These are phyloP conservation scores for Panurus biarmicus DNA, from an alignment of 2,113 vertebrate genomes.

Conservation along the genomic window DNA sequence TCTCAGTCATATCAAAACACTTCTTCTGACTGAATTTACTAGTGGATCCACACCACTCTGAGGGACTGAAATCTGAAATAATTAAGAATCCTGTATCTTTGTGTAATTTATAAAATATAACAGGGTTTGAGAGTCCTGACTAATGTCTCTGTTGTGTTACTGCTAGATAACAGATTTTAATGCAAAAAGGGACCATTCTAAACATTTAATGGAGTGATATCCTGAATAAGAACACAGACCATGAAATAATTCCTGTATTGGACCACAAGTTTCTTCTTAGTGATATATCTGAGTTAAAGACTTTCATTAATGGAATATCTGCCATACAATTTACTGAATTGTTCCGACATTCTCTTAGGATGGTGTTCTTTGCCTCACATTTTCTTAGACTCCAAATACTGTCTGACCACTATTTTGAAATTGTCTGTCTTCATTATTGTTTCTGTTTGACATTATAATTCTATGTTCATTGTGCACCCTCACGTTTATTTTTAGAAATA, in stretches of 20 bases:
- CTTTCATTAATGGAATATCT: not conserved
- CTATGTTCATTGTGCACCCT: not conserved
- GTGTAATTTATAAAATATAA: not conserved
- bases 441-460: not conserved
- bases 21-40: not conserved
- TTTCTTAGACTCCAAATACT: not conserved
- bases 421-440: not conserved
- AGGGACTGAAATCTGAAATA: not conserved
- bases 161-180: not conserved
- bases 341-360: not conserved
- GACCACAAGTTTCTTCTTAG: not conserved
- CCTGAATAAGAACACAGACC: not conserved
- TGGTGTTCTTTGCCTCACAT: rapidly evolving
- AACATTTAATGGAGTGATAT: not conserved
- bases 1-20: not conserved
- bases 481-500: not conserved
- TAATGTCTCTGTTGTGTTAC: not conserved
- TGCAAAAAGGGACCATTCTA: not conserved
- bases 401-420: not conserved
- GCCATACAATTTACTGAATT: not conserved
- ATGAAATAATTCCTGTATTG: not conserved
- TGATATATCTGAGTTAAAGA: not conserved
- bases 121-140: not conserved
- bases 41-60: not conserved
- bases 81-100: not conserved